Conservation (phyloP, 2,888 invertebrate species). For the Xestia rhomboidea region DNA sequence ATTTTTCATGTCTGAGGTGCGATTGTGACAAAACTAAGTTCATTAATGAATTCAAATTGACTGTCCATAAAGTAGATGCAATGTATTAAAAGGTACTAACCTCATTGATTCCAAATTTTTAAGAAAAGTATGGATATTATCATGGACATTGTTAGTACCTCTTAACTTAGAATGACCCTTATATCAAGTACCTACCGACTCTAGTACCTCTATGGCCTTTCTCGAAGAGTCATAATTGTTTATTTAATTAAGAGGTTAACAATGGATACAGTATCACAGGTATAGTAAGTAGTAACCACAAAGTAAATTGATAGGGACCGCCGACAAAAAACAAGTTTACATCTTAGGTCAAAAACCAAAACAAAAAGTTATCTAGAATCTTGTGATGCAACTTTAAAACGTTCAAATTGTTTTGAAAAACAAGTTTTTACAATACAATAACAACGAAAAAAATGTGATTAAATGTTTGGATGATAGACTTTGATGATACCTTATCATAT, state of each 20-base stretch:
- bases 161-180: too few relatives aligned
- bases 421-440: slow-evolving; percentile 10
- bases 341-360: slow-evolving; percentile 19
- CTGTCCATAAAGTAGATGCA: too few relatives aligned
- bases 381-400: slow-evolving; percentile 5
- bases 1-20: too few relatives aligned
- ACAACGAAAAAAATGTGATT: slow-evolving; percentile 23
- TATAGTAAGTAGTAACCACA: background rate
- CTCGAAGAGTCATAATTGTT: background rate
- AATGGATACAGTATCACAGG: background rate
- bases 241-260: background rate
- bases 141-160: too few relatives aligned
- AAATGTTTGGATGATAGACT: slow-evolving; percentile 34
- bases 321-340: slow-evolving; percentile 15
- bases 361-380: slow-evolving; percentile 9
- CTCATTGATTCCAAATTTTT: too few relatives aligned
- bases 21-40: too few relatives aligned
- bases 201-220: background rate
- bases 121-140: too few relatives aligned
- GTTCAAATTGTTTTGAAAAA: slow-evolving; percentile 19
- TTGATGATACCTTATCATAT: slow-evolving; percentile 8
- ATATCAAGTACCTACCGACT: background rate
- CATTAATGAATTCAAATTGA: too few relatives aligned
- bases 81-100: too few relatives aligned
- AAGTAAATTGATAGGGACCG: background rate